Base-by-base conservation (phyloP, 2,888 invertebrate species). In the Lochmaea capreae region DNA sequence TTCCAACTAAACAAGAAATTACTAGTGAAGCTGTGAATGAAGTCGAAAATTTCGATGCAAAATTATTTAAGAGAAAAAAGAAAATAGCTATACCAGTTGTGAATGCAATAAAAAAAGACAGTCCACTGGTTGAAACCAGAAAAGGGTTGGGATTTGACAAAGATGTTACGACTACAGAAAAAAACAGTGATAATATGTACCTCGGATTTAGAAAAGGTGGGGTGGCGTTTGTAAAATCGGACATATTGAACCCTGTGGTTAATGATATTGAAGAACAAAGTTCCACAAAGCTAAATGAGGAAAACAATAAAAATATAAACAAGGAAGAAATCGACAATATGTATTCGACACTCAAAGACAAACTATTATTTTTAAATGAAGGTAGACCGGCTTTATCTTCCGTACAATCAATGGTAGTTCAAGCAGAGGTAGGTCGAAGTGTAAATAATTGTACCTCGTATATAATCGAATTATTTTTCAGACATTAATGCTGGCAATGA, bases 401-500 rank as follows among this genome's bases (percentile, higher is more conserved):
- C 6, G 90, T 91, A 58, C 91, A 91, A 87, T 84, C 88, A 42
- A 90, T 92, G 89, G 86, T 89, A 59, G 90, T 91, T 79, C 91
- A 92, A 85, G 86, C 91, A 78, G 90, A 91, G 86, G 92, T 91
- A 81, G 82, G 82, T 80, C 43, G 1, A 33, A 49, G 49, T 9
- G 14, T n/a, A n/a, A n/a, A n/a, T n/a, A n/a, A n/a, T n/a, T n/a
- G n/a, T n/a, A n/a, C 33, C 33, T 39, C 33, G 33, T 39, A 39
- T 39, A 33, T 33, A 33, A 33, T 33, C 33, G 33, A 33, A 67
- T 42, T 52, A 33, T 33, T 52, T 58, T 49, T 22, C 80, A 93
- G 93, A 92, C 92, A n/a, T 87, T 93, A 73, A 87, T 90, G 75
- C 84, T 87, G 72, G 93, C 93, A 67, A 91, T 92, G 90, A 89